Evolutionary conservation across 2,888 invertebrate species (phyloP).

Genomic region (Amiota minor): DNA sequence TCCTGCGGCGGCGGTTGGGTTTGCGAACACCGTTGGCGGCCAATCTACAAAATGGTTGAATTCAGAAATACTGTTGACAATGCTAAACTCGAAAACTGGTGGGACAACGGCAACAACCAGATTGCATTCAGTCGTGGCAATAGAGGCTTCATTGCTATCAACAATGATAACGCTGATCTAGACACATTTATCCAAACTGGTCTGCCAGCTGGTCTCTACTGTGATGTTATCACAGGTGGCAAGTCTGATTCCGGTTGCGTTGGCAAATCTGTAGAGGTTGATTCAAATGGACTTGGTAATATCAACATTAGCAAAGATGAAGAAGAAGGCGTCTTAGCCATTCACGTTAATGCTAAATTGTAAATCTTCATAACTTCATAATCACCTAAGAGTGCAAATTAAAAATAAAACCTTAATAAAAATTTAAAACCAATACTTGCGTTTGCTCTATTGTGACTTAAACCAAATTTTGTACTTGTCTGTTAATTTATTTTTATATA

Average conservation of each 20-base stretch:
- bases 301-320: conserved; percentile 56
- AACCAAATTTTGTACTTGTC: too few relatives aligned
- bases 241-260: conserved; percentile 69
- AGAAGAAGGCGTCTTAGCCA: conserved; percentile 81
- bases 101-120: conserved; percentile 87
- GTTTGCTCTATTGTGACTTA: too few relatives aligned
- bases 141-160: conserved; percentile 84
- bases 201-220: conserved; percentile 85
- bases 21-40: conserved; percentile 90
- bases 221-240: conserved; percentile 87
- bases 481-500: too few relatives aligned
- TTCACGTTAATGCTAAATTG: conserved; percentile 76
- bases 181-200: conserved; percentile 78
- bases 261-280: conserved; percentile 63
- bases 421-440: too few relatives aligned
- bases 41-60: conserved; percentile 85
- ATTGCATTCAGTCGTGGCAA: conserved; percentile 88
- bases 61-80: conserved; percentile 82
- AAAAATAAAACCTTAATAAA: too few relatives aligned
- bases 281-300: conserved; percentile 60
- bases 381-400: too few relatives aligned
- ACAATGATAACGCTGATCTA: conserved; percentile 78
- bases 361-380: conserved; percentile 38
- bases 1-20: conserved; percentile 81
- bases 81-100: conserved; percentile 80